Percentiles rank a stretch among this genome's conserved stretches.
Evolutionary conservation across 2,113 vertebrate species (phyloP).

Genomic region (Antigone vipio): DNA sequence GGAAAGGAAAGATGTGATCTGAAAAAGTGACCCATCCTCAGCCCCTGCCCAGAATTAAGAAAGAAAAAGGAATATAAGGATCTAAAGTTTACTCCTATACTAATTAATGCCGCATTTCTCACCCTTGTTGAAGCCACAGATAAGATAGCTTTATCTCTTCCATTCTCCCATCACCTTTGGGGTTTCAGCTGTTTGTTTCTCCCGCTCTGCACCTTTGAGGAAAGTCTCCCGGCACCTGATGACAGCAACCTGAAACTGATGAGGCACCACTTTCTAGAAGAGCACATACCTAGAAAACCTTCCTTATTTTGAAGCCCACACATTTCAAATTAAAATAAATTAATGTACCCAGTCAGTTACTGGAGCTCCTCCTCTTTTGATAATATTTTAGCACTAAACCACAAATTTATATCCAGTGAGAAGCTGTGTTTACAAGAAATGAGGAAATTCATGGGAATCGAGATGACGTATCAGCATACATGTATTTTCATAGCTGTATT

Average conservation of each 20-base stretch:
- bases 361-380: background rate
- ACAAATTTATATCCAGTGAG: conserved; percentile 18
- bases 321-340: background rate
- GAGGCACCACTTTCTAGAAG: background rate
- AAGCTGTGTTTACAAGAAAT: conserved; percentile 33
- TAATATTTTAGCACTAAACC: background rate
- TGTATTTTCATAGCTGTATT: conserved; percentile 48
- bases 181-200: background rate
- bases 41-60: background rate
- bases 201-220: background rate
- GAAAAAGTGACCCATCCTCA: background rate
- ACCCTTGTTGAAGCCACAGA: background rate
- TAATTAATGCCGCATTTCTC: background rate
- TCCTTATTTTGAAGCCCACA: background rate
- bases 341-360: background rate
- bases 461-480: background rate
- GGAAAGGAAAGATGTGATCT: background rate
- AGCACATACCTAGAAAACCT: background rate
- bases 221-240: background rate
- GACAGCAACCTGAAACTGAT: background rate
- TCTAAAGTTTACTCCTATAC: background rate
- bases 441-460: conserved; percentile 7
- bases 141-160: background rate
- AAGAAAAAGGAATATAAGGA: background rate
- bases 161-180: background rate